These are phyloP conservation scores for Sebastes jordani DNA, from an alignment of 2,797 vertebrate genomes.

Conservation along the genomic window DNA sequence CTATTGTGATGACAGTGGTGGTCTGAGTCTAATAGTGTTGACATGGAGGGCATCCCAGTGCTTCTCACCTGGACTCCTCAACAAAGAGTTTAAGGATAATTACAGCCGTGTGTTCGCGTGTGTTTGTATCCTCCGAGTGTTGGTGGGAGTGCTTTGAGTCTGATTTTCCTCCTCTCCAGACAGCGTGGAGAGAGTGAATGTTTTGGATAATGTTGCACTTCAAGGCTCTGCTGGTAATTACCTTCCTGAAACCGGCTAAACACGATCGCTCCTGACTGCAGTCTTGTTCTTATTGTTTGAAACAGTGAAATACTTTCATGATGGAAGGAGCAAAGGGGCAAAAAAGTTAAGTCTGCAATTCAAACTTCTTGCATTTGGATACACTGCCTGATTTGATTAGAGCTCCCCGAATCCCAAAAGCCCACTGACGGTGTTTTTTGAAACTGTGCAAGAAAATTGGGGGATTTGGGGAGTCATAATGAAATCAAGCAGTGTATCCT, in stretches of 20 bases:
- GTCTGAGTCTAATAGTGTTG: background rate
- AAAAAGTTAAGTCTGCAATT: background rate
- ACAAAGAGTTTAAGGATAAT: slow-evolving; percentile 14
- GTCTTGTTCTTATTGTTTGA: background rate
- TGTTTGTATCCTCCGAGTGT: background rate
- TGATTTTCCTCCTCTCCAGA: slow-evolving; percentile 40
- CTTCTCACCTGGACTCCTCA: background rate
- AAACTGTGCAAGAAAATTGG: background rate
- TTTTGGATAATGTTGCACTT: slow-evolving; percentile 58
- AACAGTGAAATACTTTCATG: background rate
- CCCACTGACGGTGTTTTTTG: background rate
- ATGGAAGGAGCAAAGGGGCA: background rate
- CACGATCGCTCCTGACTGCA: slow-evolving; percentile 14
- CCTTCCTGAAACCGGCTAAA: slow-evolving; percentile 15
- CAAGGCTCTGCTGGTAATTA: slow-evolving; percentile 52
- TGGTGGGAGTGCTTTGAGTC: background rate
- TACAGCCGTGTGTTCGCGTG: background rate
- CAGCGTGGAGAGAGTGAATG: slow-evolving; percentile 20
- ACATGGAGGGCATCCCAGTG: background rate
- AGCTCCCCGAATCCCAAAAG: background rate
- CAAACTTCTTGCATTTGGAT: background rate
- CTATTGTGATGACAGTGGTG: background rate
- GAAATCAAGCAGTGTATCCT: background rate
- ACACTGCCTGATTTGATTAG: background rate
- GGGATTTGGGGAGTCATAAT: background rate